Conservation (phyloP, 1,140 invertebrate species). For the Drosophila subobscura region DNA sequence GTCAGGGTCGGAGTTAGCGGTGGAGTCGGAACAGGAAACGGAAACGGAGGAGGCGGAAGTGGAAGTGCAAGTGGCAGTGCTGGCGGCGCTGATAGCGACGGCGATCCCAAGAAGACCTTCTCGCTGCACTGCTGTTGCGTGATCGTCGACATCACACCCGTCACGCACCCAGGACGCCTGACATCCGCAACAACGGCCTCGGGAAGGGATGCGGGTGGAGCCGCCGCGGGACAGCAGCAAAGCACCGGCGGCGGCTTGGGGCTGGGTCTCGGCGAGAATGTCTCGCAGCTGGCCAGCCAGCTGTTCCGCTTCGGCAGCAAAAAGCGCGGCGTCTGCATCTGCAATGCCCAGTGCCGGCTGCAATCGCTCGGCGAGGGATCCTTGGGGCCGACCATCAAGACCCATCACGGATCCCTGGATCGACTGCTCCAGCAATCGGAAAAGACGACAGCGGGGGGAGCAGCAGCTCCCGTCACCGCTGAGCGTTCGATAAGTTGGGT, state of each 20-base stretch:
- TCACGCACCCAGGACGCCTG: slow-evolving; percentile 79
- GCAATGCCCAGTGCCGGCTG: slow-evolving; percentile 80
- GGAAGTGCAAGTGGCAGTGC: slow-evolving; percentile 34
- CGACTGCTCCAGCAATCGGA: slow-evolving; percentile 72
- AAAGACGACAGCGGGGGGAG: slow-evolving; percentile 20
- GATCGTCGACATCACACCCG: slow-evolving; percentile 84
- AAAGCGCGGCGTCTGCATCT: slow-evolving; percentile 80
- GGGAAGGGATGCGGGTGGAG: slow-evolving; percentile 80
- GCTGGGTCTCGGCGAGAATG: slow-evolving; percentile 74
- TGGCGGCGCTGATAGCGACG: slow-evolving; percentile 40
- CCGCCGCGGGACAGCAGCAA: slow-evolving; percentile 68
- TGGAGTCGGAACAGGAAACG: slow-evolving; percentile 18
- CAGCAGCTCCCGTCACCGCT: slow-evolving; percentile 29
- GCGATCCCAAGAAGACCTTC: slow-evolving; percentile 82
- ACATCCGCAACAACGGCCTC: slow-evolving; percentile 84
- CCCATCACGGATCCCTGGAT: slow-evolving; percentile 80
- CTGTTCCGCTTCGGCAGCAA: slow-evolving; percentile 82
- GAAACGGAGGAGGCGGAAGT: slow-evolving; percentile 5
- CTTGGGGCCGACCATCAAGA: slow-evolving; percentile 69
- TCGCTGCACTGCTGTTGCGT: slow-evolving; percentile 84
- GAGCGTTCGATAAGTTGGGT: slow-evolving; percentile 79
- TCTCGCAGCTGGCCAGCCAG: slow-evolving; percentile 78
- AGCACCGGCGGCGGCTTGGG: slow-evolving; percentile 83
- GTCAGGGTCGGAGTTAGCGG: slow-evolving; percentile 2
- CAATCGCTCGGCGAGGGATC: slow-evolving; percentile 67